Conservation (phyloP, 2,797 vertebrate genomes). For the Schizopygopsis pylzovi region DNA sequence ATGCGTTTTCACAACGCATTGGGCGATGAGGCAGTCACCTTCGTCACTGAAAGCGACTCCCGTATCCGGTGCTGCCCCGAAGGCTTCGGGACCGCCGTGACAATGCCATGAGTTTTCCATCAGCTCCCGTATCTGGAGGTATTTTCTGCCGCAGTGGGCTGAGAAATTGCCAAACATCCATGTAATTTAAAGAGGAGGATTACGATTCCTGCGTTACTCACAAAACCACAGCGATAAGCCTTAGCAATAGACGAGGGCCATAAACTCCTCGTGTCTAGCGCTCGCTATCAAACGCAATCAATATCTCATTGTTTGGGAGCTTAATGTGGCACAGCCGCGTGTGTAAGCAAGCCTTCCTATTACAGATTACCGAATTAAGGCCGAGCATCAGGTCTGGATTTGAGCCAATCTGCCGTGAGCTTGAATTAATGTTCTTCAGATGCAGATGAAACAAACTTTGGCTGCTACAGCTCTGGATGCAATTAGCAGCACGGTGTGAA, state of each 20-base stretch:
- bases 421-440: conserved; percentile 32
- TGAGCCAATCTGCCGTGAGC: conserved; percentile 33
- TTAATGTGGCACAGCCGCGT: conserved; percentile 6
- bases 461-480: conserved; percentile 11
- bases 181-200: conserved; percentile 22
- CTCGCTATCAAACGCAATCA: conserved; percentile 24
- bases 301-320: conserved; percentile 44
- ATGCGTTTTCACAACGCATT: background rate
- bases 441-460: conserved; percentile 18
- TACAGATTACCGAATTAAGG: conserved; percentile 42
- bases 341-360: conserved; percentile 29
- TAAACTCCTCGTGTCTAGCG: background rate
- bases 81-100: conserved; percentile 9
- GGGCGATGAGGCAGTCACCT: background rate
- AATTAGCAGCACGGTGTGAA: conserved; percentile 49
- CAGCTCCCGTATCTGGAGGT: conserved; percentile 13
- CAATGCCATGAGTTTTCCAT: conserved; percentile 44
- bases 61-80: conserved; percentile 8
- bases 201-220: background rate
- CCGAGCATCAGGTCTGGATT: background rate
- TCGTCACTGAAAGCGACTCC: background rate
- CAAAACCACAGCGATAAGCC: background rate
- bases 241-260: background rate
- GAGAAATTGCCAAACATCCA: conserved; percentile 35
- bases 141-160: conserved; percentile 38